Evolutionary conservation across 2,797 vertebrate genomes (phyloP), one percentile per base, ranked within the genome.

Genomic region (Salarias fasciatus): DNA sequence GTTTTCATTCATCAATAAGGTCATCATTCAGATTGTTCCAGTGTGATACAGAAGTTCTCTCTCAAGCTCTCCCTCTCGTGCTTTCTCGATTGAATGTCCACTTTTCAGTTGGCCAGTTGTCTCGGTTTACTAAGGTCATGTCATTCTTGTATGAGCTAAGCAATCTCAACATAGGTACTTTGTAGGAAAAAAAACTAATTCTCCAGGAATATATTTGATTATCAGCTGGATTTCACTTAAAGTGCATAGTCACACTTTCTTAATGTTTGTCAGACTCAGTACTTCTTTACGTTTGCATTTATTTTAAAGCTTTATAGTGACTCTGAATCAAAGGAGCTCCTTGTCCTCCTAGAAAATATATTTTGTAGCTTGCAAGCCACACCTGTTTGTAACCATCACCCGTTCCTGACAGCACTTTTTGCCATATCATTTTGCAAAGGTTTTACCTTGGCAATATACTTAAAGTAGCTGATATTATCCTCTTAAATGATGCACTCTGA

Each of bases 401-500:
- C 60, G 13, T 60, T 57, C n/a, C 18, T 29, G 15, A 13, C 35
- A 24, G 24, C 28, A 28, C 36, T 57, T 35, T 59, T 61, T 36
- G 13, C 31, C 18, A 4, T n/a, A 31, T 3, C 4, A n/a, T 69
- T 58, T 3, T 44, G 31, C n/a, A n/a, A n/a, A n/a, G n/a, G n/a
- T n/a, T n/a, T n/a, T n/a, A n/a, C n/a, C n/a, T n/a, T n/a, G n/a
- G n/a, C n/a, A n/a, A n/a, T n/a, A n/a, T n/a, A n/a, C n/a, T n/a
- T n/a, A n/a, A n/a, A n/a, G n/a, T n/a, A n/a, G n/a, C n/a, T n/a
- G n/a, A n/a, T n/a, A n/a, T n/a, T n/a, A n/a, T n/a, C n/a, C n/a
- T n/a, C 41, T 11, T 51, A 45, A 62, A 50, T 63, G 43, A 64
- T 46, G 31, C 40, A 31, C 6, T 37, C 29, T 18, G 15, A 35